Percentiles rank a stretch among this genome's conserved stretches.
These are phyloP conservation scores for Eupithecia subumbrata DNA, from an alignment of 2,888 invertebrate species.

Conservation along the genomic window DNA sequence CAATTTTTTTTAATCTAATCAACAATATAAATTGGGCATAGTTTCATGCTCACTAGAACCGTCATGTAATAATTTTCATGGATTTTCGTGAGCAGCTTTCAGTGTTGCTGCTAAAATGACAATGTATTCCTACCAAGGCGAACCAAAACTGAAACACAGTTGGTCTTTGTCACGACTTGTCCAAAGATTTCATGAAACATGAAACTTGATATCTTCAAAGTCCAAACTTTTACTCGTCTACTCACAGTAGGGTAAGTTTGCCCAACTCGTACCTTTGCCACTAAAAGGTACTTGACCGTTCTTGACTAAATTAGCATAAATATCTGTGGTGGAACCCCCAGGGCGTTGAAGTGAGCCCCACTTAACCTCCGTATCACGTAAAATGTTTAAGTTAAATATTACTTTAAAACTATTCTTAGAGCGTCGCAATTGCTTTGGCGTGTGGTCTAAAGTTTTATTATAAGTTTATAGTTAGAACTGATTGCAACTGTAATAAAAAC, in stretches of 20 bases:
- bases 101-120: too few relatives aligned
- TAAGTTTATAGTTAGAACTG: neutral
- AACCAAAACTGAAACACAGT: too few relatives aligned
- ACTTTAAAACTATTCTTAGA: slow-evolving; percentile 43
- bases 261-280: neutral
- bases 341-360: slow-evolving; percentile 3
- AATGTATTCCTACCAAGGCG: too few relatives aligned
- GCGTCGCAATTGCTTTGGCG: slow-evolving; percentile 34
- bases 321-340: slow-evolving; percentile 10
- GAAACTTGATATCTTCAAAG: neutral
- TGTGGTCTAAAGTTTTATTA: slow-evolving; percentile 8
- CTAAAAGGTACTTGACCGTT: slow-evolving; percentile 7
- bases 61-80: too few relatives aligned
- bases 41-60: too few relatives aligned
- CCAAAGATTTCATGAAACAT: too few relatives aligned
- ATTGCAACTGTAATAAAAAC: neutral
- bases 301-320: slow-evolving; percentile 18
- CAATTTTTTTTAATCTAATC: too few relatives aligned
- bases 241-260: neutral
- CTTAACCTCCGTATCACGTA: slow-evolving; percentile 28
- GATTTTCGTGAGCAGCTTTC: too few relatives aligned
- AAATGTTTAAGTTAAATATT: slow-evolving; percentile 43
- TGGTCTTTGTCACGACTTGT: too few relatives aligned
- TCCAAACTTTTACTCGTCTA: neutral
- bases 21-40: too few relatives aligned